Evolutionary conservation across 2,797 vertebrate species (phyloP).

Genomic region (Neosalanx taihuensis): DNA sequence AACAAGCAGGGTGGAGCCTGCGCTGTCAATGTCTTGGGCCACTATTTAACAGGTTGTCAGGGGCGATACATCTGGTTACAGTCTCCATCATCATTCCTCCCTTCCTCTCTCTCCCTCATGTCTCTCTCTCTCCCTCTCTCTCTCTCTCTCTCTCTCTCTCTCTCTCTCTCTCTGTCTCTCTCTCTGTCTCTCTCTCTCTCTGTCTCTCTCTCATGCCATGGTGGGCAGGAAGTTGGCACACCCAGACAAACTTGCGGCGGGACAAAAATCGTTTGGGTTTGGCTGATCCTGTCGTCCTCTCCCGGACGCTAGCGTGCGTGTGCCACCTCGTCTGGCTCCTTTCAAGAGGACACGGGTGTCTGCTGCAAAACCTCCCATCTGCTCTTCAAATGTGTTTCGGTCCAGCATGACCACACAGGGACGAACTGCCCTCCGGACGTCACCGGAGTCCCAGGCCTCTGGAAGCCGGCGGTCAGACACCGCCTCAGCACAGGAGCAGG

Average conservation of each 20-base stretch:
- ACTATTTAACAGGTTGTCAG: constrained; percentile 34
- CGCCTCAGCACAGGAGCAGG: constrained; percentile 32
- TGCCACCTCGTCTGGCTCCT: constrained; percentile 53
- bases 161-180: background rate
- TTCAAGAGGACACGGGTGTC: constrained; percentile 45
- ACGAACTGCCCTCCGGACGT: constrained; percentile 38
- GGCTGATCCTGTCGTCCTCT: constrained; percentile 43
- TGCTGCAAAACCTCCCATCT: constrained; percentile 63
- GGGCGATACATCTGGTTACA: constrained; percentile 20
- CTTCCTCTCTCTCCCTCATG: background rate
- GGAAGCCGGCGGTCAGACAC: constrained; percentile 50
- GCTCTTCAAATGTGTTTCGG: constrained; percentile 43
- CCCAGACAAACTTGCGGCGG: constrained; percentile 33
- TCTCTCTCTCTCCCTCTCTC: background rate
- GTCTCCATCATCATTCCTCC: background rate
- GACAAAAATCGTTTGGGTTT: constrained; percentile 34
- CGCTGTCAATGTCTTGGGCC: constrained; percentile 2
- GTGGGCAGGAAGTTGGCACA: constrained; percentile 44
- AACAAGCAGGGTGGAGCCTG: background rate
- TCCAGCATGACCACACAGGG: constrained; percentile 16
- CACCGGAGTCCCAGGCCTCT: constrained; percentile 39
- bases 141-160: background rate
- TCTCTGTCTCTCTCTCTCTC: constrained; percentile 8
- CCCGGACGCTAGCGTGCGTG: constrained; percentile 38
- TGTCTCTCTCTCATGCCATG: constrained; percentile 34